Evolutionary conservation across 2,113 vertebrate genomes (phyloP).

Genomic region (Ranitomeya imitator): DNA sequence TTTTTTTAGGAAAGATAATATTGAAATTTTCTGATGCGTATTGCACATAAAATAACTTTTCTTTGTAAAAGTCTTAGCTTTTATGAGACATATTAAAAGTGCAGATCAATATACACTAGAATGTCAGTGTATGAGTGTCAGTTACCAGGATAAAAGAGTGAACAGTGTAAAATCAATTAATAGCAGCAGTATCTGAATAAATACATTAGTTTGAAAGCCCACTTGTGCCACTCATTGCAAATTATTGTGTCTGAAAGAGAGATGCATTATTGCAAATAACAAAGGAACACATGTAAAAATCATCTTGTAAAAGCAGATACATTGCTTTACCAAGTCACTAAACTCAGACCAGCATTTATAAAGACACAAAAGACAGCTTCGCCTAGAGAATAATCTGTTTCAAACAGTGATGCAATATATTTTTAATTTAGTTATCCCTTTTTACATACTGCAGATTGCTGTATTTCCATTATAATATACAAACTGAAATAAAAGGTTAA

Average conservation of each 20-base stretch:
- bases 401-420: not conserved
- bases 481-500: too few relatives aligned
- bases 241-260: not conserved
- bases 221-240: not conserved
- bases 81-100: not conserved
- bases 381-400: not conserved
- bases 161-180: slow-evolving; percentile 21
- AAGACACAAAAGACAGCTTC: not conserved
- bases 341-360: not conserved
- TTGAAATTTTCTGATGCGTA: too few relatives aligned
- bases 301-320: not conserved
- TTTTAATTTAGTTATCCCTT: not conserved
- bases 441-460: too few relatives aligned
- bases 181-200: not conserved
- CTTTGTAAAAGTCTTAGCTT: not conserved
- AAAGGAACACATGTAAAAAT: not conserved
- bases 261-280: slow-evolving; percentile 11
- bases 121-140: slow-evolving; percentile 23
- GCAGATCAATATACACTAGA: not conserved
- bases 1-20: too few relatives aligned
- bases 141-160: not conserved
- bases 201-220: not conserved
- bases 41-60: too few relatives aligned
- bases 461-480: too few relatives aligned
- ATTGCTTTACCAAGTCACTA: not conserved